A percentile compares a stretch with the other conserved stretches of the same genome.
Conservation (phyloP, 1,140 invertebrate genomes). For the Drosophila trapezifrons region DNA sequence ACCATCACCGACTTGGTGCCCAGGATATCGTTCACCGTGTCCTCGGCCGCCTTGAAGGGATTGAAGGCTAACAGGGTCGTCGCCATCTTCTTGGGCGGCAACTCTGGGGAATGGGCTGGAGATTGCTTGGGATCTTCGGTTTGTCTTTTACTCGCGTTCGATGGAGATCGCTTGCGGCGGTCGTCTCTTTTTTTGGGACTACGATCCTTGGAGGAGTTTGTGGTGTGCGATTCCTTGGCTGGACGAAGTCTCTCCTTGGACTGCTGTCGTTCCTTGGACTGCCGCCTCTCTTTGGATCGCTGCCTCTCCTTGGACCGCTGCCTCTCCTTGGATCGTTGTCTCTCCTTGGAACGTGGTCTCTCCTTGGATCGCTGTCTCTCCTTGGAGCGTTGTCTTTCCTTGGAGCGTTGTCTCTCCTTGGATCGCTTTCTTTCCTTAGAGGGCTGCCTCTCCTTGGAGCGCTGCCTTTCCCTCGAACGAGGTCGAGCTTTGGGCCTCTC, state of each 20-base stretch:
- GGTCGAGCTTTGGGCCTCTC: constrained; percentile 17
- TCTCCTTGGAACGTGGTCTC: constrained; percentile 14
- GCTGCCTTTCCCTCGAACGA: constrained; percentile 10
- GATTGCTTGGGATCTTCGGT: constrained; percentile 42
- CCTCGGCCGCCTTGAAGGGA: constrained; percentile 73
- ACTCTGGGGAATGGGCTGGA: constrained; percentile 44
- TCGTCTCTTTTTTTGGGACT: constrained; percentile 19
- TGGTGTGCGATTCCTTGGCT: constrained; percentile 4
- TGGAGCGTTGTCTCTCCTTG: constrained; percentile 12
- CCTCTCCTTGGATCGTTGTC: constrained; percentile 7
- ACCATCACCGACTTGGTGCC: constrained; percentile 73
- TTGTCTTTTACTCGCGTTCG: constrained; percentile 19
- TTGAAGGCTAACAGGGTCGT: constrained; percentile 55
- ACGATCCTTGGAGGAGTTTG: constrained; percentile 42
- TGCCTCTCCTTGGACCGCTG: constrained; percentile 33
- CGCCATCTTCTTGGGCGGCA: constrained; percentile 38
- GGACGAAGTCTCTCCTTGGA: constrained; percentile 32
- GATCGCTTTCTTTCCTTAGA: constrained; percentile 23
- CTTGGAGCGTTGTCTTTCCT: constrained; percentile 6
- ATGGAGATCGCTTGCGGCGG: constrained; percentile 36
- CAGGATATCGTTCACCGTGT: constrained; percentile 71
- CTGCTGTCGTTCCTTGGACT: constrained; percentile 32
- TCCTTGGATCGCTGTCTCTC: constrained; percentile 8
- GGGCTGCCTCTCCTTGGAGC: constrained; percentile 18
- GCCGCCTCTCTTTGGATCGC: constrained; percentile 30